Conservation (phyloP, 2,888 invertebrate genomes). For the Anarsia innoxiella region DNA sequence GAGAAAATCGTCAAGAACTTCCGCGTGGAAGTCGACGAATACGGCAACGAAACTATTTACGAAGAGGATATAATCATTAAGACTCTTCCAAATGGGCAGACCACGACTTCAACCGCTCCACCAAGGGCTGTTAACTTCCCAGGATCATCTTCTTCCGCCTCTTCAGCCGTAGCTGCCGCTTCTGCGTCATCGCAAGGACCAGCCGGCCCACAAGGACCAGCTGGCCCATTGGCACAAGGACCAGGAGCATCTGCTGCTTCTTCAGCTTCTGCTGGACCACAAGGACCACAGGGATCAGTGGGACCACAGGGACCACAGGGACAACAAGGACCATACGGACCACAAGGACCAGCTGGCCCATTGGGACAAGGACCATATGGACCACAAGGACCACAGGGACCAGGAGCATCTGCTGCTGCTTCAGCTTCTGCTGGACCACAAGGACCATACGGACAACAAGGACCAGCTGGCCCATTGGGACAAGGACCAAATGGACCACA, state of each 20-base stretch:
- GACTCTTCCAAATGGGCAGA: conserved; percentile 8
- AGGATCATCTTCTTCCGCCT: background rate
- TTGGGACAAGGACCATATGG: background rate
- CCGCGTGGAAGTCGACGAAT: conserved; percentile 30
- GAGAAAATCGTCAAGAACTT: conserved; percentile 31
- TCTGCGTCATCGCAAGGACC: conserved; percentile 12
- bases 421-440: too few species aligned
- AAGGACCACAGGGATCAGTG: conserved; percentile 1
- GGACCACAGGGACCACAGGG: conserved; percentile 1
- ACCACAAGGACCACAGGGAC: conserved; percentile 5
- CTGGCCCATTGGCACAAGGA: conserved; percentile 1
- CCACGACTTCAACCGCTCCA: background rate
- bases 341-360: conserved; percentile 10
- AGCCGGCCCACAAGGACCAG: conserved; percentile 4
- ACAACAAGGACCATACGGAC: conserved; percentile 7
- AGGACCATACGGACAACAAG: conserved; percentile 5
- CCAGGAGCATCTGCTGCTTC: conserved; percentile 9
- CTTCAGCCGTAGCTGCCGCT: background rate
- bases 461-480: conserved; percentile 6
- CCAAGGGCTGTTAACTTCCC: background rate
- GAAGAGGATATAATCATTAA: conserved; percentile 45
- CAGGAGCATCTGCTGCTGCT: too few species aligned
- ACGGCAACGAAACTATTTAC: conserved; percentile 35
- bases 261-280: conserved; percentile 3
- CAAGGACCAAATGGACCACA: conserved; percentile 9